phyloP scores from a whole-genome alignment of 1,140 invertebrate species.

The Grapholita molesta region DNA sequence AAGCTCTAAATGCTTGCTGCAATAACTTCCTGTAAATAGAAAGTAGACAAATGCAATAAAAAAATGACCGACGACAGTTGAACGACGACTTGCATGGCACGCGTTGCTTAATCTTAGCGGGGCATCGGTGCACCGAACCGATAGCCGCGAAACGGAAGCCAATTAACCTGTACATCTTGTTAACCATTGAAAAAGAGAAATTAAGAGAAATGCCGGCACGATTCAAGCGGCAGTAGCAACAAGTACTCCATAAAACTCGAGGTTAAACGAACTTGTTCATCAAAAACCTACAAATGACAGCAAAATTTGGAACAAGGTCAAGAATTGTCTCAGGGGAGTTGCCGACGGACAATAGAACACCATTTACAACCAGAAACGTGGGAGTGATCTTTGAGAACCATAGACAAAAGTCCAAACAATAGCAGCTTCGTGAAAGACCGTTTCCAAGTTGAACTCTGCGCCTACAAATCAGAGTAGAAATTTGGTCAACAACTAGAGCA shows the following conservation, averaged over 20 bases:
- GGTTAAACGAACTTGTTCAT: slow-evolving; percentile 19
- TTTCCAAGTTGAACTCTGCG: neutral
- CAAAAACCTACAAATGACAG: slow-evolving; percentile 20
- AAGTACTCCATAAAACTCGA: neutral
- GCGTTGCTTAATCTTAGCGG: slow-evolving; percentile 2
- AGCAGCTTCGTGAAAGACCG: slow-evolving; percentile 19
- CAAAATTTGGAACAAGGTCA: slow-evolving; percentile 64
- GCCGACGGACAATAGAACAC: slow-evolving; percentile 53
- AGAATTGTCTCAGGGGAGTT: slow-evolving; percentile 60
- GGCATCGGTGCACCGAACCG: slow-evolving; percentile 2
- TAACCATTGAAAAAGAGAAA: slow-evolving; percentile 17
- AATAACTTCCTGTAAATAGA: slow-evolving; percentile 1
- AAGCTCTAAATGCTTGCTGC: neutral
- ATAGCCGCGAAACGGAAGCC: slow-evolving; percentile 11
- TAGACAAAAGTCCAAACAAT: slow-evolving; percentile 45
- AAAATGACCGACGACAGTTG: neutral
- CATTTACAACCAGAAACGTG: slow-evolving; percentile 56
- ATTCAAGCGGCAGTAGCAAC: neutral
- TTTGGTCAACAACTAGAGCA: slow-evolving; percentile 9
- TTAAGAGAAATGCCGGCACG: slow-evolving; percentile 8
- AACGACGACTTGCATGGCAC: neutral
- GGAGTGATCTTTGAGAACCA: slow-evolving; percentile 54
- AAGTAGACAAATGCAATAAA: slow-evolving; percentile 7
- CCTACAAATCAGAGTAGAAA: slow-evolving; percentile 20
- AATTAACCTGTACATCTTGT: slow-evolving; percentile 18